phyloP scores from a whole-genome alignment of 2,888 invertebrate species.

The Julus scanicus region DNA sequence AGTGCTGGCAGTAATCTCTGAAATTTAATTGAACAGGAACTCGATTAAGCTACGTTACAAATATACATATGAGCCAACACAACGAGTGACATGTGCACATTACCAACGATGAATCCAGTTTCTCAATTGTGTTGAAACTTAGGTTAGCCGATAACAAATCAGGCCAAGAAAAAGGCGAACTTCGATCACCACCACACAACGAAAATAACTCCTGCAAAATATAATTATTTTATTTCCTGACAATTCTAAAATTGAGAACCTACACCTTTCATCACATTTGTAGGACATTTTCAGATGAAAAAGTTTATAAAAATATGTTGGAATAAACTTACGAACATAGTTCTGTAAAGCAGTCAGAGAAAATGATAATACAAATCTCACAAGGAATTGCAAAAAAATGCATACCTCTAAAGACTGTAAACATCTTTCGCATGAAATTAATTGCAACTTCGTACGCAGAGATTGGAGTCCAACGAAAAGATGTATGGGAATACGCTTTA shows the following conservation, averaged over 20 bases:
- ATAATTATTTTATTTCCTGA: not conserved
- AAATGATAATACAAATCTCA: no score
- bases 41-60: not conserved
- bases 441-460: conserved; percentile 48
- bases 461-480: conserved; percentile 53
- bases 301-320: no score
- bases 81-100: not conserved
- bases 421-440: conserved; percentile 53
- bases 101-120: conserved; percentile 54
- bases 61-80: not conserved
- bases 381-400: not conserved
- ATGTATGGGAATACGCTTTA: conserved; percentile 55
- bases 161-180: conserved; percentile 54
- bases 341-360: no score
- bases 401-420: conserved; percentile 53
- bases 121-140: conserved; percentile 53
- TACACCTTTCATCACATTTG: not conserved
- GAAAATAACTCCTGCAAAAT: conserved; percentile 54
- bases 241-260: not conserved
- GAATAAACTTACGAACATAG: no score
- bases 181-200: conserved; percentile 56
- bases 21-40: not conserved
- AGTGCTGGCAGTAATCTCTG: conserved; percentile 72
- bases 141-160: conserved; percentile 54
- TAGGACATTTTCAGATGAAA: no score